Conservation (phyloP, 2,113 vertebrate species). For the Seriola aureovittata region DNA sequence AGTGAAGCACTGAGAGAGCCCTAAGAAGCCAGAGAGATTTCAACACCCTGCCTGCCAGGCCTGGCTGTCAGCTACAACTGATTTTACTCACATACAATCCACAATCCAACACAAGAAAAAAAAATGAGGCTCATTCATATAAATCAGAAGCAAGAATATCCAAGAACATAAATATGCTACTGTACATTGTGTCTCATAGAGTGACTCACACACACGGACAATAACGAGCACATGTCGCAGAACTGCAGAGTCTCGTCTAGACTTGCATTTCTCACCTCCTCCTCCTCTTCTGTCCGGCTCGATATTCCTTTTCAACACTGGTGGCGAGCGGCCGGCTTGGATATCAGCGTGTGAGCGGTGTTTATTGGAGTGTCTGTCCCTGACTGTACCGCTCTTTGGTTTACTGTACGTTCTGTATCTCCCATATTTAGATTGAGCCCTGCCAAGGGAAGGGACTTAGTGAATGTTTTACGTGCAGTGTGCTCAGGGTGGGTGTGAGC, state of each 20-base stretch:
- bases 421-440: slow-evolving; percentile 5
- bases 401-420: background rate
- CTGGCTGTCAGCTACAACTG: slow-evolving; percentile 25
- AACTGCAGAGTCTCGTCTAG: slow-evolving; percentile 66
- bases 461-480: background rate
- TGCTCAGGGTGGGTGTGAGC: background rate
- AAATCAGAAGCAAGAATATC: slow-evolving; percentile 10
- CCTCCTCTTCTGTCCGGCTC: slow-evolving; percentile 71
- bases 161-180: slow-evolving; percentile 31
- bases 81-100: background rate
- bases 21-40: slow-evolving; percentile 51
- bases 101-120: background rate
- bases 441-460: background rate
- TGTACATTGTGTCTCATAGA: slow-evolving; percentile 33
- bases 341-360: slow-evolving; percentile 26
- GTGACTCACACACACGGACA: slow-evolving; percentile 41
- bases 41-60: slow-evolving; percentile 15
- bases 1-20: slow-evolving; percentile 48
- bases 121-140: slow-evolving; percentile 30
- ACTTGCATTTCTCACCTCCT: slow-evolving; percentile 70
- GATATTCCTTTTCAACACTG: slow-evolving; percentile 45
- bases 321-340: background rate
- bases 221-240: slow-evolving; percentile 41
- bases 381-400: slow-evolving; percentile 6
- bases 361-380: slow-evolving; percentile 33